phyloP scores from a whole-genome alignment of 2,113 vertebrate genomes.

The Pogona vitticeps region DNA sequence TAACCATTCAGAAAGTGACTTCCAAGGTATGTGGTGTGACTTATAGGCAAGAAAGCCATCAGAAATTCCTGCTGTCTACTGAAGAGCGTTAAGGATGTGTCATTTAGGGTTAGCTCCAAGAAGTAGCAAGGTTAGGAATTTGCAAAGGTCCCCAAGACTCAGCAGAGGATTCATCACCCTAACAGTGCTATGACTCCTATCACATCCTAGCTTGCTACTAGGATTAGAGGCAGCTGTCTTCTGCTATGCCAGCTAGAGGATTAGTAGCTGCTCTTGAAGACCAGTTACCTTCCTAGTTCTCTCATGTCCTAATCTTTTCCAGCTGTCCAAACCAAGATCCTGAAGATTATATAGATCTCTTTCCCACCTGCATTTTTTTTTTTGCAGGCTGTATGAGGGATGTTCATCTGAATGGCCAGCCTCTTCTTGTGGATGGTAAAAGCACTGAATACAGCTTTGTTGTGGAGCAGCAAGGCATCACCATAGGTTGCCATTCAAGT shows the following conservation, averaged over 20 bases:
- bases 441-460: conserved; percentile 74
- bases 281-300: not conserved
- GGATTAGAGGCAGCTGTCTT: not conserved
- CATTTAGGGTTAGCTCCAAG: not conserved
- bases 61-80: not conserved
- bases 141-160: not conserved
- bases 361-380: not conserved
- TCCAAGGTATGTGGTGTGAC: conserved; percentile 79
- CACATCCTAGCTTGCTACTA: too few species aligned
- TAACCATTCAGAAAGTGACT: conserved; percentile 67
- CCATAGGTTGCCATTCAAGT: conserved; percentile 81
- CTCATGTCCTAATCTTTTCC: not conserved
- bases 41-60: not conserved
- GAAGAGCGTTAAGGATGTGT: not conserved
- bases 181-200: not conserved
- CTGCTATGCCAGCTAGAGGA: too few species aligned
- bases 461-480: conserved; percentile 76
- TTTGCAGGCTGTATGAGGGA: conserved; percentile 87
- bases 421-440: conserved; percentile 81
- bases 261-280: not conserved
- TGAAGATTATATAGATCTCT: not conserved
- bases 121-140: not conserved
- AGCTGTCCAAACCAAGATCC: too few species aligned
- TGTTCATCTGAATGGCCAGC: conserved; percentile 81
- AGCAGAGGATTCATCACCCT: not conserved